Evolutionary conservation across 2,113 vertebrate species (phyloP), one percentile per base, ranked within the genome.

Genomic region (Lasiurus cinereus): DNA sequence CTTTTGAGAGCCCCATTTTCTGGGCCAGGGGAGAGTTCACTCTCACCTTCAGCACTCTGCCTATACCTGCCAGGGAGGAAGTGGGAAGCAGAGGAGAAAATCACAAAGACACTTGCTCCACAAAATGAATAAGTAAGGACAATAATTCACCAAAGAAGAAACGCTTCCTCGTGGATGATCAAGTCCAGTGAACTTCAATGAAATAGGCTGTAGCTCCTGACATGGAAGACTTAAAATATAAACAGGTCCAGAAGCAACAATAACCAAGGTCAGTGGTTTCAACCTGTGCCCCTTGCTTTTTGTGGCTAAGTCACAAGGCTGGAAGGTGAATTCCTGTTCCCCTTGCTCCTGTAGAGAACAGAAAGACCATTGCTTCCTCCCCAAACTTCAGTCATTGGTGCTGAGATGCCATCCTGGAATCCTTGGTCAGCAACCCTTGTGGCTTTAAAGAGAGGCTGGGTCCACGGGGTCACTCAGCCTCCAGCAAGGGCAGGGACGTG

Each of bases 291-390:
- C 48, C 59, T 94, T 92, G 83, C 33, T 84, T 96, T 70, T 52
- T 31, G 69, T 50, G 54, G 39, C 7, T 94, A 88, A 83, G 12
- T 91, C 24, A 70, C 29, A 54, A 16, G 4, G 15, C 12, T 31
- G 2, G 15, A 78, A n/a, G 16, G n/a, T 46, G 76, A 85, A 97
- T 62, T 13, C 1, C 0, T 46, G 83, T 89, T 77, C 80, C 54
- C 36, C 33, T 90, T 79, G 90, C 83, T 93, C 64, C 93, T 78
- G 29, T 6, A 79, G 91, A 84, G 91, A 96, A 97, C 95, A 91
- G 50, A 70, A 93, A 12, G 77, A 43, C 27, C 2, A 0, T 83
- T 78, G 70, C 56, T 97, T 85, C 18, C 1, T 78, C 76, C 74
- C 3, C 33, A 11, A 33, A 52, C n/a, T 54, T 36, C 29, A 73